A percentile compares a stretch with the other conserved stretches of the same genome.
These are phyloP conservation scores for Myotis yumanensis DNA, from an alignment of 2,113 vertebrate genomes.

Conservation along the genomic window DNA sequence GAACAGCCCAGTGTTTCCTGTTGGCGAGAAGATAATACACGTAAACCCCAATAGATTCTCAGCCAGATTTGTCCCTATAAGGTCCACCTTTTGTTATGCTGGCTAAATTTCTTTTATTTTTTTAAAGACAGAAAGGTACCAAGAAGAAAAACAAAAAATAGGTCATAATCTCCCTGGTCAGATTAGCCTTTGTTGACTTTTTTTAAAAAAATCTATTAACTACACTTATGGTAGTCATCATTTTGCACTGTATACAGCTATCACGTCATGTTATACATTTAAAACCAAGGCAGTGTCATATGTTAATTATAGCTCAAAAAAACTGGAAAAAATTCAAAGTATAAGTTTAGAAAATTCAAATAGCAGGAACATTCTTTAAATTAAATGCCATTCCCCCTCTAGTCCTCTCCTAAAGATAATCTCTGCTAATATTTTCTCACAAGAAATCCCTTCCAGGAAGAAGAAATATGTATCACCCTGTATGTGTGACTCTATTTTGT, in stretches of 20 bases:
- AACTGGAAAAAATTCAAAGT: not conserved
- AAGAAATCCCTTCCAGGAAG: not conserved
- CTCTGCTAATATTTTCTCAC: not conserved
- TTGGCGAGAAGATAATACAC: not conserved
- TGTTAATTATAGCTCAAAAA: not conserved
- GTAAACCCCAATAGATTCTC: not conserved
- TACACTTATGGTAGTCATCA: not conserved
- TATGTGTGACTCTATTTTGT: not conserved
- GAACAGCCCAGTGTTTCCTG: not conserved
- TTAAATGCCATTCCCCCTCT: not conserved
- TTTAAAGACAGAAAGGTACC: not conserved
- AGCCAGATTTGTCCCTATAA: not conserved
- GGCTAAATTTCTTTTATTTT: not conserved
- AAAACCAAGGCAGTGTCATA: not conserved
- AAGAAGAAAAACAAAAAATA: not conserved
- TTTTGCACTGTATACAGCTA: not conserved
- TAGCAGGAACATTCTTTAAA: not conserved
- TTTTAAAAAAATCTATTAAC: not conserved
- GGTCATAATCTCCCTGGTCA: not conserved
- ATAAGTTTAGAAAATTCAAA: constrained; percentile 10
- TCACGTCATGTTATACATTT: not conserved
- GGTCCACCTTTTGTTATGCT: not conserved
- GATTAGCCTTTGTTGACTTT: not conserved
- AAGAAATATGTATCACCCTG: not conserved
- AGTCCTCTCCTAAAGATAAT: not conserved